Evolutionary conservation across 2,797 vertebrate species (phyloP).

Genomic region (Leptoclinus maculatus): DNA sequence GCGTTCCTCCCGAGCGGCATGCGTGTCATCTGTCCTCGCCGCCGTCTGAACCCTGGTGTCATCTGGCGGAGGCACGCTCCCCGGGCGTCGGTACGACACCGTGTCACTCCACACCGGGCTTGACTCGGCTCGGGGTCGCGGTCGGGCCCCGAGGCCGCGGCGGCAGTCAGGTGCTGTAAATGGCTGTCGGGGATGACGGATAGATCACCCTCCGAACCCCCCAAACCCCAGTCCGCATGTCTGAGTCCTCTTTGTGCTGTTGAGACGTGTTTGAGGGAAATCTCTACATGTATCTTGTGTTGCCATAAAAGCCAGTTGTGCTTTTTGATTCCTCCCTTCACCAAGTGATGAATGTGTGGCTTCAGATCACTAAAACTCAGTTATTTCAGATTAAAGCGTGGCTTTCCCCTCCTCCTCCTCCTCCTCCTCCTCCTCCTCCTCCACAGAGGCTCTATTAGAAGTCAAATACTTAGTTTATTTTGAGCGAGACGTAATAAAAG

Average conservation of each 20-base stretch:
- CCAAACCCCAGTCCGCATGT: neutral
- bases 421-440: neutral
- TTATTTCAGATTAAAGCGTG: conserved; percentile 40
- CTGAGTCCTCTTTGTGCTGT: conserved; percentile 1
- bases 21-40: conserved; percentile 72
- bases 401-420: neutral
- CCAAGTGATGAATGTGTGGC: conserved; percentile 43
- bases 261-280: neutral
- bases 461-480: neutral
- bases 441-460: neutral
- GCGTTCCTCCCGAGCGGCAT: conserved; percentile 69
- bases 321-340: conserved; percentile 8
- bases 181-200: conserved; percentile 68
- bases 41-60: conserved; percentile 62
- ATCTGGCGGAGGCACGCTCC: conserved; percentile 58
- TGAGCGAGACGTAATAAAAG: conserved; percentile 2
- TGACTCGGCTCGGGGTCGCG: conserved; percentile 60
- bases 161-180: conserved; percentile 72
- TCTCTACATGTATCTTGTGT: conserved; percentile 13
- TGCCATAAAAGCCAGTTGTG: too few species aligned
- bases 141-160: conserved; percentile 47
- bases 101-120: conserved; percentile 68
- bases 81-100: conserved; percentile 46
- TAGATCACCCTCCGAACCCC: conserved; percentile 13
- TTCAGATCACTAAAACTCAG: conserved; percentile 26